phyloP scores from a whole-genome alignment of 2,888 invertebrate species.

The Drosophila kokeensis region DNA sequence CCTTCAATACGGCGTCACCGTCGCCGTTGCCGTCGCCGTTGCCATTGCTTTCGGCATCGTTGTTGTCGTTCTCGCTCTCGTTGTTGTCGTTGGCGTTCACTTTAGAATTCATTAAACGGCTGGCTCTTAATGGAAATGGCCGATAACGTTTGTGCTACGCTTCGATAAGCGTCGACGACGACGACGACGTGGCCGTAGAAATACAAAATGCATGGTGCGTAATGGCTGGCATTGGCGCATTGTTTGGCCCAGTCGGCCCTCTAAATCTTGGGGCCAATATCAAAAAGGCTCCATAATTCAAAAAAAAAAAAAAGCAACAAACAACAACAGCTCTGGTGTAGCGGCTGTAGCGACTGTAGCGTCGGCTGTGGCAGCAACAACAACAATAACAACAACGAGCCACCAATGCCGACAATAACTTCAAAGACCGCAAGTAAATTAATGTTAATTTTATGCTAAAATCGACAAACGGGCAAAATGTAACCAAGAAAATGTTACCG shows the following conservation, averaged over 20 bases:
- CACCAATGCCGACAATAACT: conserved; percentile 67
- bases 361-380: not conserved
- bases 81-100: conserved; percentile 24
- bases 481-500: conserved; percentile 64
- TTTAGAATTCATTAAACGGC: conserved; percentile 81
- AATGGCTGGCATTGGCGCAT: conserved; percentile 60
- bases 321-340: conserved; percentile 52
- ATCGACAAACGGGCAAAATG: conserved; percentile 64
- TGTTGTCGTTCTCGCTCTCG: not conserved
- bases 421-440: conserved; percentile 81
- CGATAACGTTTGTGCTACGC: conserved; percentile 78
- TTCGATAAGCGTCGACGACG: conserved; percentile 69
- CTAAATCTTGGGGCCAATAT: conserved; percentile 69
- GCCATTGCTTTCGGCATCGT: not conserved
- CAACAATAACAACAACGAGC: not conserved
- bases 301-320: conserved; percentile 68
- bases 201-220: conserved; percentile 62
- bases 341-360: conserved; percentile 22
- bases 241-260: conserved; percentile 53
- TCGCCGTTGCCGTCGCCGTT: conserved; percentile 3
- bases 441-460: conserved; percentile 81
- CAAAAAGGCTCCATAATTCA: conserved; percentile 74
- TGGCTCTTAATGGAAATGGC: conserved; percentile 80
- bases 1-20: conserved; percentile 62
- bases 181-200: conserved; percentile 28